Base-by-base conservation (phyloP, 2,113 vertebrate genomes). In the Pollachius pollachius region DNA sequence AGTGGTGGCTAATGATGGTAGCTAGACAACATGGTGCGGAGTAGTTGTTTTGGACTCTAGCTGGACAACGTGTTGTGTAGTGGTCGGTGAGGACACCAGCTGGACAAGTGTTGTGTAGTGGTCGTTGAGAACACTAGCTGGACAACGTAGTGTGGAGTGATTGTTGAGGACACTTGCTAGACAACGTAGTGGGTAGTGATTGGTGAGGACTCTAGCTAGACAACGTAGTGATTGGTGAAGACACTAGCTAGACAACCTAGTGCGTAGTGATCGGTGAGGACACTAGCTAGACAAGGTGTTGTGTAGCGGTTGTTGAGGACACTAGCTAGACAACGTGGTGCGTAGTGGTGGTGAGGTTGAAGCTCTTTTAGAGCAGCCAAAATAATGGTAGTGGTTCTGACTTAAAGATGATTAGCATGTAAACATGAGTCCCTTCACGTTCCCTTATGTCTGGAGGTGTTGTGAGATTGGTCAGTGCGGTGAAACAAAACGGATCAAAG, bases 381-480 rank as follows among this genome's bases (percentile, higher is more conserved):
- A 48, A 48, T 54, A 3, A 70, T 76, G 62, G 15, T 64, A 37
- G 65, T 69, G 9, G 62, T 57, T 15, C 9, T 23, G 65, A 70
- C 78, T 37, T 57, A 70, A 16, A 2, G 67, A 81, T 60, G 76
- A 73, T 67, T 60, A 13, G n/a, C 18, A 81, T 89, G 90, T 91
- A 92, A 90, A 92, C 89, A 11, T 2, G 62, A 76, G 79, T 80
- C 74, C 81, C 81, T 85, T 69, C 66, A 67, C 62, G 74, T 70
- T 64, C 16, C 30, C 30, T 34, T 34, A 34, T 34, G 67, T 58
- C 12, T 63, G 6, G 66, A 69, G 62, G 56, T 80, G 79, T 57
- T 16, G 76, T 72, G 70, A 5, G 66, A 68, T 71, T 23, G 62
- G 66, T 65, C 70, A 74, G 79, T 37, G 8, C 67, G 37, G 80